Percentiles rank a stretch among this genome's conserved stretches.
These are phyloP conservation scores for Aporophyla nigra DNA, from an alignment of 2,888 invertebrate genomes.

Conservation along the genomic window DNA sequence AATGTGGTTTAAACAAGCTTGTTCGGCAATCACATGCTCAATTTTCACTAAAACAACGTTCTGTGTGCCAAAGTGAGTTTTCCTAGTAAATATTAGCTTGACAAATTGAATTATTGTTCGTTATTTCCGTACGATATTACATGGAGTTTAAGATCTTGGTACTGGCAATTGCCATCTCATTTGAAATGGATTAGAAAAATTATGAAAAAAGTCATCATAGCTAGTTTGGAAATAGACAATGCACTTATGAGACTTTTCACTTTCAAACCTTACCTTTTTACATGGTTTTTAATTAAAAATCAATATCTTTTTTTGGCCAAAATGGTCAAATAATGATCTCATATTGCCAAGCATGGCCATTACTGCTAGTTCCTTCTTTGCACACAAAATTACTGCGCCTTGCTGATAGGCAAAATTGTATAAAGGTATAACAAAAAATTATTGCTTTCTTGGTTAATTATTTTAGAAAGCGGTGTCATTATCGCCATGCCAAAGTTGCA, in stretches of 20 bases:
- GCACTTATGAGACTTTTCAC: background rate
- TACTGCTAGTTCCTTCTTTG: background rate
- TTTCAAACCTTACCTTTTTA: background rate
- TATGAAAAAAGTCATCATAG: background rate
- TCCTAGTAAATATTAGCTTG: constrained; percentile 17
- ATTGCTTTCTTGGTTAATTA: background rate
- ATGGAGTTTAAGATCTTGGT: background rate
- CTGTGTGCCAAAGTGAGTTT: constrained; percentile 7
- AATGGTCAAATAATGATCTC: background rate
- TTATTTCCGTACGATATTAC: background rate
- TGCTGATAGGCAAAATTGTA: background rate
- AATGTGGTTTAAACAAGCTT: constrained; percentile 3
- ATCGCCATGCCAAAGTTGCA: background rate
- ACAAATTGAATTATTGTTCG: constrained; percentile 19
- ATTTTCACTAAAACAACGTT: constrained; percentile 35
- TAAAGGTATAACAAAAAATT: background rate
- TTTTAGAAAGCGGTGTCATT: constrained; percentile 10
- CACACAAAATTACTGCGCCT: background rate
- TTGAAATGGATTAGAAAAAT: background rate
- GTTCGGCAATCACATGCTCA: constrained; percentile 14
- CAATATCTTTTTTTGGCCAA: background rate
- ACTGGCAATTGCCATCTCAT: background rate
- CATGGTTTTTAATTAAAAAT: background rate
- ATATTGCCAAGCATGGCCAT: background rate
- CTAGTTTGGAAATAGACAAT: background rate